Percentiles rank a stretch among this genome's conserved stretches.
Conservation (phyloP, 2,113 vertebrate species). For the Tinamus guttatus region DNA sequence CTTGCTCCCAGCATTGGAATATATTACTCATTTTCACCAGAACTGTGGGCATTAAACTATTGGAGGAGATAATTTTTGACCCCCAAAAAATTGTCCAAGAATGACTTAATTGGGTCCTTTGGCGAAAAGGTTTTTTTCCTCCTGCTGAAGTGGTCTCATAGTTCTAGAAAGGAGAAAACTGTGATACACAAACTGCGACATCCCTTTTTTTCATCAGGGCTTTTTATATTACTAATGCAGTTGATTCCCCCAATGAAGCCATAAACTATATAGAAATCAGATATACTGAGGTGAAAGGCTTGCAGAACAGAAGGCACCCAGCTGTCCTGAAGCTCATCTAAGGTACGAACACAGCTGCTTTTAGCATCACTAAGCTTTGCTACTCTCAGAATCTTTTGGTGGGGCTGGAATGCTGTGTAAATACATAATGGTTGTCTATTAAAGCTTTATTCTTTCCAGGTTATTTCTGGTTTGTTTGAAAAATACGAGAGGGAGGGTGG, state of each 20-base stretch:
- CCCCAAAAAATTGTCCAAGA: neutral
- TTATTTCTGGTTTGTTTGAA: neutral
- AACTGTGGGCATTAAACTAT: neutral
- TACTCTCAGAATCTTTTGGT: neutral
- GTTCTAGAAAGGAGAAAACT: neutral
- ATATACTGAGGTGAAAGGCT: neutral
- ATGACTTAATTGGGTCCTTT: neutral
- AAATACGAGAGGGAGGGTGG: neutral
- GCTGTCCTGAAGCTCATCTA: neutral
- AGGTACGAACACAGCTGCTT: neutral
- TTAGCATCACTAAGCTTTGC: neutral
- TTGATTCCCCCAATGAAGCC: neutral
- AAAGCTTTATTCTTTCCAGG: neutral
- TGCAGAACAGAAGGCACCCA: neutral
- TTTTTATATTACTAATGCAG: neutral
- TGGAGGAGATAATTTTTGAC: neutral
- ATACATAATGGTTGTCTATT: neutral
- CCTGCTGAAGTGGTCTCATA: neutral
- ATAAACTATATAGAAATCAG: neutral
- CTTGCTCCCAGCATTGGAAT: neutral
- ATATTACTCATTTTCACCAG: neutral
- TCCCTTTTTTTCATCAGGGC: accelerated
- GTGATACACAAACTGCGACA: neutral
- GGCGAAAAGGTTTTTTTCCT: neutral
- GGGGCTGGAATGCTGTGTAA: neutral